phyloP scores from a whole-genome alignment of 2,888 invertebrate genomes.

The Drosophila diplacantha region DNA sequence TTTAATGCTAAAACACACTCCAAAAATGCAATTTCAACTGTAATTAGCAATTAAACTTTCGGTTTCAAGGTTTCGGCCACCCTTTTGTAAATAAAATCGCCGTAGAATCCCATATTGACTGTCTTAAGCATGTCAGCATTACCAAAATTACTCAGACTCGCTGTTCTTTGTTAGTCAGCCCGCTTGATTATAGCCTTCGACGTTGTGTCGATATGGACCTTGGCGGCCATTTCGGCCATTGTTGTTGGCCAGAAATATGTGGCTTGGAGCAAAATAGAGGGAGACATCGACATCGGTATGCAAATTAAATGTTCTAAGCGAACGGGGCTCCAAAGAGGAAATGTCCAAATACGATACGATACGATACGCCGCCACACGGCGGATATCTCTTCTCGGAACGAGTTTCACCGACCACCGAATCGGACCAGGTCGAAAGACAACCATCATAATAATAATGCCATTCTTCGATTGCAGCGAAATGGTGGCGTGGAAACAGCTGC shows the following conservation, averaged over 20 bases:
- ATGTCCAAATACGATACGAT: slow-evolving; percentile 57
- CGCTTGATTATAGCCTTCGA: slow-evolving; percentile 24
- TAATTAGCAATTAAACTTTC: slow-evolving; percentile 6
- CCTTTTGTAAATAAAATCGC: background rate
- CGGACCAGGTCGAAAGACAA: slow-evolving; percentile 8
- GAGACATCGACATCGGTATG: slow-evolving; percentile 51
- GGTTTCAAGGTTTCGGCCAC: background rate
- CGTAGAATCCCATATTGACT: slow-evolving; percentile 2
- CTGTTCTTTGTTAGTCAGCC: slow-evolving; percentile 27
- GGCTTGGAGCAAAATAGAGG: slow-evolving; percentile 33
- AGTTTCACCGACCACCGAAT: slow-evolving; percentile 37
- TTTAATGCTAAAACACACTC: background rate
- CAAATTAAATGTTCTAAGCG: slow-evolving; percentile 58
- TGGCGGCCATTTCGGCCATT: slow-evolving; percentile 16
- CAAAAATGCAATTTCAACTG: background rate
- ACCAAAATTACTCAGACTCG: slow-evolving; percentile 27
- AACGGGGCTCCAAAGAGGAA: slow-evolving; percentile 52
- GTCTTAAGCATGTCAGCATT: slow-evolving; percentile 17
- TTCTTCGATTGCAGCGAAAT: slow-evolving; percentile 51
- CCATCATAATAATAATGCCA: slow-evolving; percentile 31
- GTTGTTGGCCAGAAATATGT: slow-evolving; percentile 46
- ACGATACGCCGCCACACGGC: slow-evolving; percentile 7
- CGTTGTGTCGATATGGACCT: slow-evolving; percentile 29
- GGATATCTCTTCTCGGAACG: slow-evolving; percentile 39
- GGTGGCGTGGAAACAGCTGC: slow-evolving; percentile 51